Evolutionary conservation across 2,888 invertebrate species (phyloP), one percentile per base, ranked within the genome.

Genomic region (Drosophila austrosaltans): DNA sequence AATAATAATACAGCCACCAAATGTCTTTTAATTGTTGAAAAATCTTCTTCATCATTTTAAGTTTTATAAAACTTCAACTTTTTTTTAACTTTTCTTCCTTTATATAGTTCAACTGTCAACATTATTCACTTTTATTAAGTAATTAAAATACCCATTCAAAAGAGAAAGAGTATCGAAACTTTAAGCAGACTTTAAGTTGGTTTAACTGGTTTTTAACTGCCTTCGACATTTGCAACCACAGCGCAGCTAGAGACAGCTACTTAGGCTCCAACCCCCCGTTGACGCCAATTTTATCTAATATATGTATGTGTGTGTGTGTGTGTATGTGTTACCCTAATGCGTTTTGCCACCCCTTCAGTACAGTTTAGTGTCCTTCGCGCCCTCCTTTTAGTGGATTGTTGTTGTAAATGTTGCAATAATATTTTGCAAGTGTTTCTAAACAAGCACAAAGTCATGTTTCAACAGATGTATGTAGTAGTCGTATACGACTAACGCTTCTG

Each of bases 371-470:
- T 20, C 39, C 57, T 53, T 40, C 61, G 32, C 22, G 8, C 53
- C n/a, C 28, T 28, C 39, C 28, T 22, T 39, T 25, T 20, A 60
- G 71, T 48, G 48, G 48, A 48, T 75, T 87, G 81, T 68, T 71
- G 73, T 69, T 76, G 76, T 77, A 82, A 79, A 82, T 71, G 73
- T 69, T 76, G 76, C 78, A 82, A 79, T 84, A 89, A 89, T 81
- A 87, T 87, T 86, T 87, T 77, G 87, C 79, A 88, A 87, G 78
- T 86, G 76, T 79, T 81, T 80, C 78, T 75, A 78, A 90, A 83
- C 89, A 88, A 89, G 87, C 86, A 89, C 77, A 88, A 83, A 89
- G 90, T 82, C 90, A 90, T 90, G 91, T 90, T 87, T 78, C 86
- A 88, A 80, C 91, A 91, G 90, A 87, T 90, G 91, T 89, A 88